Conservation (phyloP, 2,113 vertebrate species). For the Seriola dumerili region DNA sequence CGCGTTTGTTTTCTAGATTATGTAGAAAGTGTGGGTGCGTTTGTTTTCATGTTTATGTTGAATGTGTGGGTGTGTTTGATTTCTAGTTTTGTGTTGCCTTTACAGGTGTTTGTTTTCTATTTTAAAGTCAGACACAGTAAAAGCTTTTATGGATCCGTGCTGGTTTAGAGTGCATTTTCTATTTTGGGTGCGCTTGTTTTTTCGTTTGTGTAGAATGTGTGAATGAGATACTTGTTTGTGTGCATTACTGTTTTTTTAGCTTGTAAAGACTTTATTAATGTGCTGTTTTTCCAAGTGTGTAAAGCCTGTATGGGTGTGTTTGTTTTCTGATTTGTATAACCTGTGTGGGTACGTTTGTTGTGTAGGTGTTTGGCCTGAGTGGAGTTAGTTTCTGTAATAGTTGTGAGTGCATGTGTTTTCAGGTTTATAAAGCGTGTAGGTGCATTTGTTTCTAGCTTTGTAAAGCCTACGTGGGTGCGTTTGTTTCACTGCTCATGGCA, state of each 20-base stretch:
- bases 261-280: neutral
- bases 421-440: neutral
- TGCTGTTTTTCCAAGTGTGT: neutral
- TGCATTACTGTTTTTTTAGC: neutral
- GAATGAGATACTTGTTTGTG: neutral
- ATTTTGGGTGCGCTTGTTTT: too few relatives aligned
- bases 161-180: too few relatives aligned
- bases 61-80: neutral
- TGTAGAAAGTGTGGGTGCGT: too few relatives aligned
- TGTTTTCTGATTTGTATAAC: neutral
- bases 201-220: neutral
- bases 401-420: neutral
- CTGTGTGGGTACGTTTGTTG: neutral
- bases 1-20: neutral
- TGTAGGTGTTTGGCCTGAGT: neutral
- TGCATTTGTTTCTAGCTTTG: neutral
- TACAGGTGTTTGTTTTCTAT: neutral
- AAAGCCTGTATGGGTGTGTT: neutral
- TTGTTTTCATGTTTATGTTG: neutral
- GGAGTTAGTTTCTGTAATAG: neutral
- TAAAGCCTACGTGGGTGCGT: neutral
- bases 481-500: conserved; percentile 13
- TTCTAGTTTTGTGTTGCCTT: too few relatives aligned
- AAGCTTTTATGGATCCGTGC: neutral
- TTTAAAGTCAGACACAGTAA: neutral